A percentile compares a stretch with the other conserved stretches of the same genome.
phyloP scores from a whole-genome alignment of 2,797 vertebrate species.

The Enteromius fasciolatus region DNA sequence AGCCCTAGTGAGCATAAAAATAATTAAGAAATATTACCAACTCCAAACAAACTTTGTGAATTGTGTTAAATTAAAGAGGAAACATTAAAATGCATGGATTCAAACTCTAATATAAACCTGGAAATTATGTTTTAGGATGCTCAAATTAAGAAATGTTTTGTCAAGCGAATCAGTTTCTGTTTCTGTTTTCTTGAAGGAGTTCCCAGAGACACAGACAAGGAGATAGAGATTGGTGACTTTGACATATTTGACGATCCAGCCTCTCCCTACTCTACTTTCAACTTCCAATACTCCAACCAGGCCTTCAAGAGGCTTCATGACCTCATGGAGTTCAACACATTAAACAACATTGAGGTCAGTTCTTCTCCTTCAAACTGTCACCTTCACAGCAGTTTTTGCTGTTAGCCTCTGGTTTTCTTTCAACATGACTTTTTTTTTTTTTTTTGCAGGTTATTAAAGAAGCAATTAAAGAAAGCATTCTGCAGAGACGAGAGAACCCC shows the following conservation, averaged over 20 bases:
- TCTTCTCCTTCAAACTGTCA: conserved; percentile 10
- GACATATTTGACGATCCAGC: conserved; percentile 97
- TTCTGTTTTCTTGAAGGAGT: conserved; percentile 76
- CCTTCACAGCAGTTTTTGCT: background rate
- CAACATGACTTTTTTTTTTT: background rate
- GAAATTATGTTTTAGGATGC: background rate
- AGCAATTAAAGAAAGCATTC: conserved; percentile 89
- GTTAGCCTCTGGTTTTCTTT: background rate
- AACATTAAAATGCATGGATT: background rate
- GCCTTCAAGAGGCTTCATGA: conserved; percentile 92
- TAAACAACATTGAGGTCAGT: conserved; percentile 94
- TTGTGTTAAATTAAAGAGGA: background rate
- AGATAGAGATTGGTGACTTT: conserved; percentile 93
- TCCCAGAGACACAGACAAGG: conserved; percentile 87
- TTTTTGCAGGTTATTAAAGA: conserved; percentile 87
- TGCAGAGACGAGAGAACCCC: conserved; percentile 85
- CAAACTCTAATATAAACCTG: background rate
- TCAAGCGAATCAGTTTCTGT: background rate
- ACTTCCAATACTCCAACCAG: conserved; percentile 94
- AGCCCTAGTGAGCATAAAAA: background rate
- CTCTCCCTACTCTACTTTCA: conserved; percentile 95
- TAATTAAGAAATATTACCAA: too few species aligned
- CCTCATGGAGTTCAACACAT: conserved; percentile 97
- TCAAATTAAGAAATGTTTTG: background rate
- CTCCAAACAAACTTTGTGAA: background rate